A percentile compares a stretch with the other conserved stretches of the same genome.
These are phyloP conservation scores for Drosophila nr. medialis DNA, from an alignment of 2,888 invertebrate species.

Conservation along the genomic window DNA sequence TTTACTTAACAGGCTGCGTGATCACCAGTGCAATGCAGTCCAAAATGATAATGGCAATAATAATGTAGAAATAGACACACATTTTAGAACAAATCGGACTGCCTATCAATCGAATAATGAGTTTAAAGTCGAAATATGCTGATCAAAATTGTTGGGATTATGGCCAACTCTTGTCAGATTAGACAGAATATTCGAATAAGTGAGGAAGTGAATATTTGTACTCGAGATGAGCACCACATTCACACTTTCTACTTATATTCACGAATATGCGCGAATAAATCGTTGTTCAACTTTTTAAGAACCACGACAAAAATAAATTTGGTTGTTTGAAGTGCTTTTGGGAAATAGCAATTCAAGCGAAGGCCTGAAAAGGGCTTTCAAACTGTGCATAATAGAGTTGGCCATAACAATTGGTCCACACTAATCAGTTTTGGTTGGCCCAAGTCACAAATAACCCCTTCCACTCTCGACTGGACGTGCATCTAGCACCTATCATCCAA, in stretches of 20 bases:
- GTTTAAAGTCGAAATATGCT: background rate
- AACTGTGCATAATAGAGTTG: background rate
- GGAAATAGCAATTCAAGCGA: background rate
- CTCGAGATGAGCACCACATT: background rate
- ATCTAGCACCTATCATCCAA: slow-evolving; percentile 5
- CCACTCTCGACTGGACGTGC: background rate
- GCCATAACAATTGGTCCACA: slow-evolving; percentile 10
- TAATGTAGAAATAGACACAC: slow-evolving; percentile 50
- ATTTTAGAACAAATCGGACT: slow-evolving; percentile 16
- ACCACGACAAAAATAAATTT: background rate
- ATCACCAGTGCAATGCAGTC: background rate
- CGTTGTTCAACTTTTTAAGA: background rate
- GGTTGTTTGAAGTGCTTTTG: background rate
- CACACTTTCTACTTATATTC: background rate
- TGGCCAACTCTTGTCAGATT: background rate
- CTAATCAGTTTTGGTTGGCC: slow-evolving; percentile 10
- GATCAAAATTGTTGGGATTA: background rate
- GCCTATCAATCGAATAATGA: background rate
- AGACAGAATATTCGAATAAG: too few species aligned
- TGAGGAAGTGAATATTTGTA: background rate
- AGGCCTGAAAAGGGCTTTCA: background rate
- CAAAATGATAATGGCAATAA: slow-evolving; percentile 17
- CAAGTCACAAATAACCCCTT: slow-evolving; percentile 3
- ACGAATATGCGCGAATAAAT: background rate
- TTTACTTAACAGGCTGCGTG: background rate